Evolutionary conservation across 2,113 vertebrate genomes (phyloP).

Genomic region (Lepisosteus oculatus): DNA sequence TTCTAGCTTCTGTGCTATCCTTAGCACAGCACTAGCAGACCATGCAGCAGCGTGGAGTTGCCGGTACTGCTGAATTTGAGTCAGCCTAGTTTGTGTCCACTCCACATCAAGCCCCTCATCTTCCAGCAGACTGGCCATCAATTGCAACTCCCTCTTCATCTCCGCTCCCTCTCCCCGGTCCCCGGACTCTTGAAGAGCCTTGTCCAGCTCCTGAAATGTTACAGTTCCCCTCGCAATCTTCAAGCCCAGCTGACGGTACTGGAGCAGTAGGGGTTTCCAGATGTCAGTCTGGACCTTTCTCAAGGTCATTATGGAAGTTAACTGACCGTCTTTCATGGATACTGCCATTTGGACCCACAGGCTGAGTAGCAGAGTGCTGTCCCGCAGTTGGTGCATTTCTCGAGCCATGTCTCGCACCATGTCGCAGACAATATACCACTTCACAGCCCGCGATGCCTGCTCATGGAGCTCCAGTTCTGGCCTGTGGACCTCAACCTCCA

Average conservation of each 20-base stretch:
- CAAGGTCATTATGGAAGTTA: constrained; percentile 24
- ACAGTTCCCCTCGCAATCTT: constrained; percentile 29
- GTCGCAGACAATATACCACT: constrained; percentile 40
- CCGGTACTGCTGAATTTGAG: constrained; percentile 55
- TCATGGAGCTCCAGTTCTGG: constrained; percentile 14
- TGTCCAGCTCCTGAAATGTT: constrained; percentile 50
- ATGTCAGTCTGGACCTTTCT: constrained; percentile 33
- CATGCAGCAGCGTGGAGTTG: constrained; percentile 44
- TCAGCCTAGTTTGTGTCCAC: constrained; percentile 35
- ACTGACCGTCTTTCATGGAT: accelerated
- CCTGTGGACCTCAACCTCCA: constrained; percentile 37
- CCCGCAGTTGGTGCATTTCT: constrained; percentile 48
- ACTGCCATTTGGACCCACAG: constrained; percentile 42
- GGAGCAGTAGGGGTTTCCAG: constrained; percentile 43
- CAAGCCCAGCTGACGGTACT: constrained; percentile 29
- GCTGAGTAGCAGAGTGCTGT: constrained; percentile 55
- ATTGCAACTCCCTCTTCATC: constrained; percentile 46
- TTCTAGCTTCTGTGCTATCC: constrained; percentile 32
- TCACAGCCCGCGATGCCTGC: constrained; percentile 18
- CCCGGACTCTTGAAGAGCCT: constrained; percentile 33
- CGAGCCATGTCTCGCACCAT: constrained; percentile 39
- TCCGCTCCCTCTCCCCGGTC: constrained; percentile 46
- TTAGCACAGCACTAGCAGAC: constrained; percentile 48
- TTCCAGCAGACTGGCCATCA: constrained; percentile 40
- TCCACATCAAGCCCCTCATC: background rate